These are phyloP conservation scores for Tamias sibiricus DNA, from an alignment of 2,113 vertebrate genomes.

Conservation along the genomic window DNA sequence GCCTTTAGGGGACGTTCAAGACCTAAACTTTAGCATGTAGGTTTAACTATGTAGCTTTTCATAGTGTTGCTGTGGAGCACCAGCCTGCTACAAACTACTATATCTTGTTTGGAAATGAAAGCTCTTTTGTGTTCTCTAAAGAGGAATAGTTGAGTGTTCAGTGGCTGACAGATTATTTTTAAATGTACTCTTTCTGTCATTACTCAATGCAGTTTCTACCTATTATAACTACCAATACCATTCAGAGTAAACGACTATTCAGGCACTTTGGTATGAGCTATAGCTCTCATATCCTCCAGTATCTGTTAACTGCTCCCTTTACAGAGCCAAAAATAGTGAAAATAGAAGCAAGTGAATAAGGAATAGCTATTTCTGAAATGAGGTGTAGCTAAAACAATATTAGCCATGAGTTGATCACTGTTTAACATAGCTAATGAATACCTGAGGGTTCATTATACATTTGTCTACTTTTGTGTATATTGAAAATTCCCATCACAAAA, in stretches of 20 bases:
- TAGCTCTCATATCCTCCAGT: background rate
- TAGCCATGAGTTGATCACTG: background rate
- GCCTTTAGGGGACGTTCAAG: background rate
- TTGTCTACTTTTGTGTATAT: background rate
- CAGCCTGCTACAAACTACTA: background rate
- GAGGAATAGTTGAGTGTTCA: background rate
- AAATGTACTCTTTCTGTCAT: background rate
- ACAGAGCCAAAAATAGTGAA: background rate
- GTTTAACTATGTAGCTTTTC: background rate
- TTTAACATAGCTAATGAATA: background rate
- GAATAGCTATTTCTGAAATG: background rate
- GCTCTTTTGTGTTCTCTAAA: background rate
- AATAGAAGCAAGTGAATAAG: background rate
- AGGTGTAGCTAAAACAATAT: background rate
- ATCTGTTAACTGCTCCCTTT: background rate
- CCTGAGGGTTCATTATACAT: background rate
- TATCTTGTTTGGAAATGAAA: background rate
- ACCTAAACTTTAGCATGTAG: background rate
- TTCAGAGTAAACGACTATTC: background rate
- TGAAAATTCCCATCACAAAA: constrained; percentile 17
- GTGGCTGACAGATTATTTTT: background rate
- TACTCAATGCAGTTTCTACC: background rate
- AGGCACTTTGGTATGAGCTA: background rate
- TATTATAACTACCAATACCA: background rate
- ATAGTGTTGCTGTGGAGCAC: background rate